A percentile compares a stretch with the other conserved stretches of the same genome.
Evolutionary conservation across 2,888 invertebrate genomes (phyloP).

Genomic region (Pocota personata): DNA sequence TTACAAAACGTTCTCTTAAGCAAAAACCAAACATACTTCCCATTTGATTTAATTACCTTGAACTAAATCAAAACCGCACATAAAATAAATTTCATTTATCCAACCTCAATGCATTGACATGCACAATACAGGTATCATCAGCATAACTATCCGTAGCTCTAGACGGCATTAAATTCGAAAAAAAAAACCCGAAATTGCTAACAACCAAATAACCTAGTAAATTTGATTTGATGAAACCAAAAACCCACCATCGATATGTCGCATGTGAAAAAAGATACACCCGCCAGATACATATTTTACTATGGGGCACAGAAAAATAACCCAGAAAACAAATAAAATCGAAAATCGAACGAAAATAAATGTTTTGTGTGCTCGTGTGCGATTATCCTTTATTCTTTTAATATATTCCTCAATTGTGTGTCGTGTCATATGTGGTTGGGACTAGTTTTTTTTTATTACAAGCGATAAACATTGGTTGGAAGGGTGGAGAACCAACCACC

Average conservation of each 20-base stretch:
- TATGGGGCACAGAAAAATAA: background rate
- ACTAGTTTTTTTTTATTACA: constrained; percentile 35
- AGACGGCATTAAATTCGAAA: constrained; percentile 39
- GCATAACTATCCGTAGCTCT: constrained; percentile 3
- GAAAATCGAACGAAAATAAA: constrained; percentile 56
- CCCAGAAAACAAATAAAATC: constrained; percentile 56
- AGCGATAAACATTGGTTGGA: constrained; percentile 12
- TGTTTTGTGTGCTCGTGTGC: constrained; percentile 47
- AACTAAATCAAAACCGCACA: constrained; percentile 62
- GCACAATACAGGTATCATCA: background rate
- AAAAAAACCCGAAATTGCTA: background rate
- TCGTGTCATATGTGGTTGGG: constrained; percentile 37
- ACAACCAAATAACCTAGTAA: constrained; percentile 5
- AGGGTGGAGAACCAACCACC: background rate
- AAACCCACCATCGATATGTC: constrained; percentile 21
- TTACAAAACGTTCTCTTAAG: background rate
- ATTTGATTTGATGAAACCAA: constrained; percentile 58
- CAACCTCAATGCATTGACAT: constrained; percentile 52
- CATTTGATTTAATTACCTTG: constrained; percentile 62
- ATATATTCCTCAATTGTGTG: constrained; percentile 8
- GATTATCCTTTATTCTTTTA: constrained; percentile 61
- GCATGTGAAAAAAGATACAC: constrained; percentile 47
- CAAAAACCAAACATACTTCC: background rate
- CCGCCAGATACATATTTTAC: constrained; percentile 14
- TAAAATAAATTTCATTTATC: constrained; percentile 70